These are phyloP conservation scores for Strigops habroptila DNA, from an alignment of 2,113 vertebrate species.

Conservation along the genomic window DNA sequence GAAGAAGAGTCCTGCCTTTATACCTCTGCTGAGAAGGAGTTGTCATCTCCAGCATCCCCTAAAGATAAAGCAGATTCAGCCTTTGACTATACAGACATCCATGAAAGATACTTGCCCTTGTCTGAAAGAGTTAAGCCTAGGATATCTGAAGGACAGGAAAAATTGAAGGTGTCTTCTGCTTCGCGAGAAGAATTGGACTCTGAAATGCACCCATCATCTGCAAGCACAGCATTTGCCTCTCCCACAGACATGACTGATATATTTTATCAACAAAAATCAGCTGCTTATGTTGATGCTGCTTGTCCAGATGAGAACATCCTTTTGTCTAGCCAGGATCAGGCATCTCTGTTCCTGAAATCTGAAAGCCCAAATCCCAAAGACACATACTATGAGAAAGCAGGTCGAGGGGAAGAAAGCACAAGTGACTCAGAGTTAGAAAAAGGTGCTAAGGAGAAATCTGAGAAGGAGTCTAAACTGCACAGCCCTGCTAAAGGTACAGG, in stretches of 20 bases:
- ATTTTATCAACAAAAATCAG: constrained; percentile 7
- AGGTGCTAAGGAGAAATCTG: constrained; percentile 85
- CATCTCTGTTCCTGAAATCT: constrained; percentile 57
- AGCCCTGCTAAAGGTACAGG: constrained; percentile 9
- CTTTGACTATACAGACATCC: constrained; percentile 71
- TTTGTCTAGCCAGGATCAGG: constrained; percentile 52
- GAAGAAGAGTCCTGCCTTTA: constrained; percentile 75
- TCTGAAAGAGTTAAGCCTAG: constrained; percentile 20
- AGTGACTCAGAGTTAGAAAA: constrained; percentile 90
- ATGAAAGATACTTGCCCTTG: not conserved
- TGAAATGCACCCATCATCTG: constrained; percentile 27
- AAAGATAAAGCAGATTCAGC: constrained; percentile 47
- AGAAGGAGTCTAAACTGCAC: constrained; percentile 79
- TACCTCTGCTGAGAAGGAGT: constrained; percentile 75
- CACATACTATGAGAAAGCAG: constrained; percentile 67
- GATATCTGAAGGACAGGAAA: constrained; percentile 35
- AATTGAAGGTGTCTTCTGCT: constrained; percentile 43
- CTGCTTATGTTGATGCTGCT: not conserved
- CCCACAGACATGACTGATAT: not conserved
- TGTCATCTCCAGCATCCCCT: constrained; percentile 73
- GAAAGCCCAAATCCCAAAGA: constrained; percentile 21
- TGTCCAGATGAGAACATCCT: constrained; percentile 72
- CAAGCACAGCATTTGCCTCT: constrained; percentile 36
- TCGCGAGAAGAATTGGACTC: constrained; percentile 34
- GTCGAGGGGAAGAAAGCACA: constrained; percentile 61